Percentiles rank a stretch among this genome's conserved stretches.
These are phyloP conservation scores for Tragulus kanchil DNA, from an alignment of 2,113 vertebrate genomes.

Conservation along the genomic window DNA sequence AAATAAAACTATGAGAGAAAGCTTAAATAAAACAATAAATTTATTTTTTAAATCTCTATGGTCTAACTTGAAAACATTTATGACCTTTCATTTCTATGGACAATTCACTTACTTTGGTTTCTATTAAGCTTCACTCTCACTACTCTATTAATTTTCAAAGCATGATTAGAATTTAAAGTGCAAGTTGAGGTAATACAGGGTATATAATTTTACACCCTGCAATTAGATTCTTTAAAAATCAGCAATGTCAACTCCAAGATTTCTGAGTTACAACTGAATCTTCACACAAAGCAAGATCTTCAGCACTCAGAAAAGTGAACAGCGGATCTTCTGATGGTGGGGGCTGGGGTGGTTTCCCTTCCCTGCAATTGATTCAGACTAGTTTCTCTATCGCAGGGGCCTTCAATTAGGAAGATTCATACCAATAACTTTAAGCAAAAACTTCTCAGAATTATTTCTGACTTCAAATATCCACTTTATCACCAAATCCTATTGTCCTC, in stretches of 20 bases:
- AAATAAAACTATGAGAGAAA: constrained; percentile 60
- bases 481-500: constrained; percentile 1
- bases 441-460: constrained; percentile 29
- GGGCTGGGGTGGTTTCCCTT: background rate
- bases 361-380: constrained; percentile 47
- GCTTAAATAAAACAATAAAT: background rate
- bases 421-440: constrained; percentile 65
- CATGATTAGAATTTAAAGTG: constrained; percentile 31
- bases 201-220: constrained; percentile 2
- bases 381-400: constrained; percentile 23
- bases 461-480: constrained; percentile 53
- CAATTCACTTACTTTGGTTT: background rate
- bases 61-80: constrained; percentile 58
- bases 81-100: constrained; percentile 41
- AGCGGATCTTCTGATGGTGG: constrained; percentile 73
- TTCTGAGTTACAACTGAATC: constrained; percentile 53
- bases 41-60: background rate
- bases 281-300: constrained; percentile 77
- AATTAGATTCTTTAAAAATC: constrained; percentile 60
- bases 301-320: constrained; percentile 88
- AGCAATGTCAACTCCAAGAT: constrained; percentile 45
- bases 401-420: constrained; percentile 57
- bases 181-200: background rate
- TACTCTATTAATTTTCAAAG: constrained; percentile 61
- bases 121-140: constrained; percentile 46